Percentiles rank a stretch among this genome's conserved stretches.
Evolutionary conservation across 2,797 vertebrate species (phyloP).

Genomic region (Carduelis carduelis): DNA sequence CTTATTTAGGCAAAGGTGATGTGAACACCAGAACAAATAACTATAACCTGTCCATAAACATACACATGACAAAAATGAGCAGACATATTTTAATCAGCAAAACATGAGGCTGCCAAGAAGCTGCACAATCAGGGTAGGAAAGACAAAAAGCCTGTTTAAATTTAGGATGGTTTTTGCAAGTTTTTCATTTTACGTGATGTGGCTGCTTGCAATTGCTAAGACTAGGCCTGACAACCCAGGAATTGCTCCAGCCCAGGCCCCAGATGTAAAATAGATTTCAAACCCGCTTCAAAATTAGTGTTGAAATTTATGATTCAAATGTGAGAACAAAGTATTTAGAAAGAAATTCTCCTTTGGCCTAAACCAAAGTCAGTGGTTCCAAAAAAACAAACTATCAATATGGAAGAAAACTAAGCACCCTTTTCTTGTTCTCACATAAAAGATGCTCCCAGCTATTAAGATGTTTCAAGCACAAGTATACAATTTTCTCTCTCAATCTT

Average conservation of each 20-base stretch:
- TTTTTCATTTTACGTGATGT: neutral
- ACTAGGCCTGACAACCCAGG: neutral
- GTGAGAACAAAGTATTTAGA: neutral
- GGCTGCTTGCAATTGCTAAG: neutral
- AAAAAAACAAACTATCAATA: neutral
- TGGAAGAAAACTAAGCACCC: neutral
- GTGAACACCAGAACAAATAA: neutral
- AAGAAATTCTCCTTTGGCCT: neutral
- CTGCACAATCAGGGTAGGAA: neutral
- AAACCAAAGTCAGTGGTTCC: neutral
- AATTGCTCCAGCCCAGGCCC: neutral
- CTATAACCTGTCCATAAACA: neutral
- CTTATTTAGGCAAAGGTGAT: neutral
- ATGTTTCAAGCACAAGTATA: neutral
- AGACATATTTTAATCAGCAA: neutral
- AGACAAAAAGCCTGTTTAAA: neutral
- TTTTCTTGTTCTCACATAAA: neutral
- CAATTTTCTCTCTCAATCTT: neutral
- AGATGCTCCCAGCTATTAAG: neutral
- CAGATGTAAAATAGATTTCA: neutral
- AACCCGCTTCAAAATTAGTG: neutral
- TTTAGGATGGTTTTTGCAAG: neutral
- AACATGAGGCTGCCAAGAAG: neutral
- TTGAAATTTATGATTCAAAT: neutral
- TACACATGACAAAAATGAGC: neutral